Base-by-base conservation (phyloP, 2,797 vertebrate genomes). In the Lophotriccus pileatus region DNA sequence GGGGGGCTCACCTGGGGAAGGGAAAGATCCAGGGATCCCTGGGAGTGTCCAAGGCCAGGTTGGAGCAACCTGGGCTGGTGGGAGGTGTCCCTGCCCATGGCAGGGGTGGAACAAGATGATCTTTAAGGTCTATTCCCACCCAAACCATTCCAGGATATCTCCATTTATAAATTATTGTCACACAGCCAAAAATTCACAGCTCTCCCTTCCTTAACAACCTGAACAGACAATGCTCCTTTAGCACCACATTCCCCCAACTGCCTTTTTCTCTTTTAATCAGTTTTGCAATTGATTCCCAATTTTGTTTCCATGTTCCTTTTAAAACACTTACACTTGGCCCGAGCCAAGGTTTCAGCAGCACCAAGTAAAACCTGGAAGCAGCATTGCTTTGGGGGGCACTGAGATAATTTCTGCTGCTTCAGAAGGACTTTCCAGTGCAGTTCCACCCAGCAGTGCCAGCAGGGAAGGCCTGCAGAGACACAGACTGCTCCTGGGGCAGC, bases 291-390 rank as follows among this genome's bases (percentile, higher is more conserved):
- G 37, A 37, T 12, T 37, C 12, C 37, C 37, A 37, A 37, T 37
- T 37, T 37, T 8, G 19, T 58, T 69, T 28, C 49, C 30, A 6
- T 22, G 30, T 21, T 74, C 8, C 58, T 74, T 58, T 21, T 43
- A 25, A 46, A 73, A 39, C 8, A 16, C 0, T 4, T 18, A 24
- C 5, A 16, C 52, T 12, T n/a, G 32, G 17, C n/a, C 36, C 1
- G 15, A 83, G 84, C 59, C 72, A 43, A 37, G n/a, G 66, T 22
- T 64, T 72, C 6, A n/a, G 41, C 21, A 49, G 78, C 3, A 20
- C 10, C 63, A 27, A 5, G 66, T 30, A 16, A 60, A 34, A 32
- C 52, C 37, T 32, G 43, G 53, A 7, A 43, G 72, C 47, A 23
- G 52, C 41, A 8, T 44, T 59, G 46, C 59, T 30, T 13, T 15